These are phyloP conservation scores for Meloidogyne exigua DNA, from an alignment of 1,140 invertebrate genomes.

Conservation along the genomic window DNA sequence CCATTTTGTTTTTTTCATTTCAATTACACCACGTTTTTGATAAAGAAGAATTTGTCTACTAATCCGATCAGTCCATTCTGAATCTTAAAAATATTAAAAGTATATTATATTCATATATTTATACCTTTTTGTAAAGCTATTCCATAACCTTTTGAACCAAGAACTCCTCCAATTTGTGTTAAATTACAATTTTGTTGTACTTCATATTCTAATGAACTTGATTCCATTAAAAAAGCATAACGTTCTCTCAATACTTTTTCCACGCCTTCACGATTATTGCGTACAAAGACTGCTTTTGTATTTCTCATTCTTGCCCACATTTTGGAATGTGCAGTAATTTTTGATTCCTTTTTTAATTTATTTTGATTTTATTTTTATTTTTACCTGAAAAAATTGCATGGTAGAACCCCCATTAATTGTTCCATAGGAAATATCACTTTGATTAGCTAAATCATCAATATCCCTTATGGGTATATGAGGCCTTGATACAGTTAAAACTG, in stretches of 20 bases:
- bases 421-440: slow-evolving; percentile 89
- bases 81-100: slow-evolving; percentile 41
- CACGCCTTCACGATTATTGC: slow-evolving; percentile 83
- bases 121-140: slow-evolving; percentile 66
- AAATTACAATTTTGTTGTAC: slow-evolving; percentile 94
- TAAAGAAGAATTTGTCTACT: slow-evolving; percentile 61
- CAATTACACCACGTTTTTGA: slow-evolving; percentile 62
- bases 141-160: slow-evolving; percentile 82
- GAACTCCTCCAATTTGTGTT: slow-evolving; percentile 90
- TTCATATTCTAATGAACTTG: slow-evolving; percentile 88
- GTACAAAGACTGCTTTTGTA: slow-evolving; percentile 79
- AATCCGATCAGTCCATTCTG: slow-evolving; percentile 61
- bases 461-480: slow-evolving; percentile 91
- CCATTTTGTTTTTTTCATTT: slow-evolving; percentile 64
- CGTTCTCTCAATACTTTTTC: slow-evolving; percentile 80
- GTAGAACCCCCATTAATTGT: slow-evolving; percentile 80
- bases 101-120: neutral
- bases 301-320: slow-evolving; percentile 96
- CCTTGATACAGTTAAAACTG: slow-evolving; percentile 87
- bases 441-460: slow-evolving; percentile 86
- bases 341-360: slow-evolving; percentile 72
- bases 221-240: slow-evolving; percentile 80
- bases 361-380: slow-evolving; percentile 12
- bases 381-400: slow-evolving; percentile 58
- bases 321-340: slow-evolving; percentile 85